phyloP scores from a whole-genome alignment of 2,888 invertebrate species.

The Argyresthia goedartella region DNA sequence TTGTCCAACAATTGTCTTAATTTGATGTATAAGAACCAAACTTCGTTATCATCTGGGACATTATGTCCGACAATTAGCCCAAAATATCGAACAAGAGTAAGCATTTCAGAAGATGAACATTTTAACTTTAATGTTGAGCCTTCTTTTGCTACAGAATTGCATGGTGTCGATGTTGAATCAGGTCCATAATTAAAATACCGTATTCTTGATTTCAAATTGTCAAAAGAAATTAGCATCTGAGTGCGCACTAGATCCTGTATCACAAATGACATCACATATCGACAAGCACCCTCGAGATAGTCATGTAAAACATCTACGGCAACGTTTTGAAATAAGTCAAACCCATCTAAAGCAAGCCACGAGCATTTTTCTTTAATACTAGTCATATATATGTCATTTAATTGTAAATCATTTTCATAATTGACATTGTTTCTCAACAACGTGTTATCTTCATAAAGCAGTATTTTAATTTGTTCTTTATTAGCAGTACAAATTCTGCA shows the following conservation, averaged over 20 bases:
- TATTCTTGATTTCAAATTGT: conserved; percentile 1
- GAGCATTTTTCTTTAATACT: conserved; percentile 12
- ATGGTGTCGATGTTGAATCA: not conserved
- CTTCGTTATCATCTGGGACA: not conserved
- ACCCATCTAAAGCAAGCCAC: conserved; percentile 7
- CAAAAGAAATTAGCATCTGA: conserved; percentile 3
- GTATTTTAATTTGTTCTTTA: conserved; percentile 4
- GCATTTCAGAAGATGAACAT: not conserved
- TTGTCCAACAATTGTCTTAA: not conserved
- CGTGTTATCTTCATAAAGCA: not conserved
- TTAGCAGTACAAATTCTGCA: conserved; percentile 14
- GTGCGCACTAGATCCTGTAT: not conserved
- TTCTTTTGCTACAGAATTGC: not conserved
- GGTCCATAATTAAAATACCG: conserved; percentile 4
- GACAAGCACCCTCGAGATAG: conserved; percentile 5
- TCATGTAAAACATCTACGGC: conserved; percentile 9
- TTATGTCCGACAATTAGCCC: not conserved
- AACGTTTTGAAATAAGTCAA: conserved; percentile 9
- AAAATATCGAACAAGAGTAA: not conserved
- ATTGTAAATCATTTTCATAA: not conserved
- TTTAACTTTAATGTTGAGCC: conserved; percentile 3
- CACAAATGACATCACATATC: conserved; percentile 8
- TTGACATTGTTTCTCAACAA: not conserved
- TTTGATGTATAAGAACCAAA: not conserved
- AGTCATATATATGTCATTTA: not conserved